Percentiles rank a stretch among this genome's conserved stretches.
phyloP scores from a whole-genome alignment of 1,140 invertebrate species.

The Megathymus violae region DNA sequence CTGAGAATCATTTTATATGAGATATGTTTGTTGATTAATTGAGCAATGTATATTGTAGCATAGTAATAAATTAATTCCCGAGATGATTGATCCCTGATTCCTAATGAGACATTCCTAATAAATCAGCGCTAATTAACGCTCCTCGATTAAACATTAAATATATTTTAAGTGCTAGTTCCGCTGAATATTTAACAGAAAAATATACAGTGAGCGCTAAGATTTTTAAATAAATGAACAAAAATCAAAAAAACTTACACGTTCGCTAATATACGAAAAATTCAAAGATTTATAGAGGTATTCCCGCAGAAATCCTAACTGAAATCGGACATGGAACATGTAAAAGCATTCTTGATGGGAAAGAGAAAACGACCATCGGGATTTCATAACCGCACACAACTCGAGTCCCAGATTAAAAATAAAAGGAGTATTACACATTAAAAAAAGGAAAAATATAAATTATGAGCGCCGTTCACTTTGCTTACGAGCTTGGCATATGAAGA shows the following conservation, averaged over 20 bases:
- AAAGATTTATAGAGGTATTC: constrained; percentile 24
- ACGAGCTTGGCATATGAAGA: constrained; percentile 53
- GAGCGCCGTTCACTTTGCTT: constrained; percentile 12
- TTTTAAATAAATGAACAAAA: background rate
- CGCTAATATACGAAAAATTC: constrained; percentile 16
- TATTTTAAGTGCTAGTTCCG: too few species aligned
- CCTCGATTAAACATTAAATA: too few species aligned
- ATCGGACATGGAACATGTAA: background rate
- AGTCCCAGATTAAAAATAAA: constrained; percentile 29
- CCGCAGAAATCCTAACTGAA: background rate
- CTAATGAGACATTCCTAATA: too few species aligned
- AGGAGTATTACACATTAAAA: constrained; percentile 29
- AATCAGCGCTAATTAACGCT: too few species aligned
- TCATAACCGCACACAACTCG: constrained; percentile 11
- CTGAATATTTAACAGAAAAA: too few species aligned
- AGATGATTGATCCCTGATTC: too few species aligned
- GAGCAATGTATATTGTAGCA: too few species aligned
- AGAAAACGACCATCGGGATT: constrained; percentile 22
- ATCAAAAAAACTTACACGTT: background rate
- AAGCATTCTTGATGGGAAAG: constrained; percentile 18
- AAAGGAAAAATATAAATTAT: constrained; percentile 28
- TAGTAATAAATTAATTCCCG: too few species aligned
- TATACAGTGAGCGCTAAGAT: background rate
- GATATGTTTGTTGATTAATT: too few species aligned
- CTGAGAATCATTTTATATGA: too few species aligned